These are phyloP conservation scores for Lophius americanus DNA, from an alignment of 2,797 vertebrate species.

Conservation along the genomic window DNA sequence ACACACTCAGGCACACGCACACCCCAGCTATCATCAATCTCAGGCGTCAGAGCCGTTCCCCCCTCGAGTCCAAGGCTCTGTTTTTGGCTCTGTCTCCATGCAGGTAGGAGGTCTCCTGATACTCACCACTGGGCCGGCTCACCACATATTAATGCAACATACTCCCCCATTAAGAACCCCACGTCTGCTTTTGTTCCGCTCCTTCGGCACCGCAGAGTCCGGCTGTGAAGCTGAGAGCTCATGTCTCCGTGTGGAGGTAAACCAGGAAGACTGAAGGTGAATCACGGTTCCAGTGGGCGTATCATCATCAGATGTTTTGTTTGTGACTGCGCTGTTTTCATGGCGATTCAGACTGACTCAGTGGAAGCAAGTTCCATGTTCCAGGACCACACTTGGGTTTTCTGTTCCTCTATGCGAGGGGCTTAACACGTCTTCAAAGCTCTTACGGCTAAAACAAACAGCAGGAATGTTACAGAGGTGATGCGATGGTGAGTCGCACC, in stretches of 20 bases:
- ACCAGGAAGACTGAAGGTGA: slow-evolving; percentile 38
- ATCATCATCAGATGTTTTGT: slow-evolving; percentile 39
- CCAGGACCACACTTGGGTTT: slow-evolving; percentile 42
- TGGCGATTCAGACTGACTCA: slow-evolving; percentile 45
- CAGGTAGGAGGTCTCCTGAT: slow-evolving; percentile 82
- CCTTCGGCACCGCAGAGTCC: slow-evolving; percentile 9
- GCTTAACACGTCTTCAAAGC: slow-evolving; percentile 57
- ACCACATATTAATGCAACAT: slow-evolving; percentile 79
- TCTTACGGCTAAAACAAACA: slow-evolving; percentile 50
- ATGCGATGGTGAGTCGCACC: neutral
- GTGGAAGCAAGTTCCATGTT: slow-evolving; percentile 38
- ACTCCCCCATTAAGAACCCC: slow-evolving; percentile 60
- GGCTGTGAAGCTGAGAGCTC: slow-evolving; percentile 21
- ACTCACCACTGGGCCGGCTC: slow-evolving; percentile 74
- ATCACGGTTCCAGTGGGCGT: neutral
- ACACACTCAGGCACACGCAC: slow-evolving; percentile 20
- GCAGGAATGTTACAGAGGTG: slow-evolving; percentile 37
- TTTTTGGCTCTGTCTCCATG: slow-evolving; percentile 77
- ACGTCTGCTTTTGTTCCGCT: slow-evolving; percentile 30
- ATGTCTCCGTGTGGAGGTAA: neutral
- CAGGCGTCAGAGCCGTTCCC: slow-evolving; percentile 74
- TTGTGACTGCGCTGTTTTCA: slow-evolving; percentile 49
- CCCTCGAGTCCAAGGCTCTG: slow-evolving; percentile 78
- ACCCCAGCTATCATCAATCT: slow-evolving; percentile 81
- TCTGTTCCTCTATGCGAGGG: slow-evolving; percentile 20